Evolutionary conservation across 2,113 vertebrate genomes (phyloP).

Genomic region (Coreoperca whiteheadi): DNA sequence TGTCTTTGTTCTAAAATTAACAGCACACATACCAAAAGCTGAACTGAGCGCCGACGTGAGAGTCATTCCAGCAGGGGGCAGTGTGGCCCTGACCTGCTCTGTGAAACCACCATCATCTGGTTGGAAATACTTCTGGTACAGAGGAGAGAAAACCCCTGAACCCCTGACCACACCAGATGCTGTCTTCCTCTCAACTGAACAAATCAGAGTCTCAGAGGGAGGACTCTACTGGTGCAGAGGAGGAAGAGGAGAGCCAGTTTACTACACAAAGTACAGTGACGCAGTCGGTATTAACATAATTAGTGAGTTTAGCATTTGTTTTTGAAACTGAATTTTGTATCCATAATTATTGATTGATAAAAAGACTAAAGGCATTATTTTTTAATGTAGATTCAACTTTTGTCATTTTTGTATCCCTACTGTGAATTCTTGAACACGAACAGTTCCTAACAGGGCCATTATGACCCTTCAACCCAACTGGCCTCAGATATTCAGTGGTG

Average conservation of each 20-base stretch:
- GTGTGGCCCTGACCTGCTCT: slow-evolving; percentile 29
- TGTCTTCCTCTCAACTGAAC: neutral
- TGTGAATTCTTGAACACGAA: neutral
- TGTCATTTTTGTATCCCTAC: neutral
- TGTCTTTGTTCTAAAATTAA: neutral
- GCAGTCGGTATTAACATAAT: neutral
- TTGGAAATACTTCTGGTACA: slow-evolving; percentile 28
- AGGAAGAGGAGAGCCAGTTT: slow-evolving; percentile 9
- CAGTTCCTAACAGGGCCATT: neutral
- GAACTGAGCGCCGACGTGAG: neutral
- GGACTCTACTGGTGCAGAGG: slow-evolving; percentile 29
- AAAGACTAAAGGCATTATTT: no score
- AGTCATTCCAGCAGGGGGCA: neutral
- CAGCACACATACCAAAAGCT: neutral
- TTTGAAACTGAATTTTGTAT: no score
- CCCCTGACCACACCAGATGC: neutral
- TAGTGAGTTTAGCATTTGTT: neutral
- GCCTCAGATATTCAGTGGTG: neutral
- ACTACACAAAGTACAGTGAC: slow-evolving; percentile 37
- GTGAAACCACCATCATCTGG: neutral
- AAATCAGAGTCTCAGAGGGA: slow-evolving; percentile 8
- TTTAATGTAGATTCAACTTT: no score
- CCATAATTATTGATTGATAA: no score
- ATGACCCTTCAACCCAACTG: neutral
- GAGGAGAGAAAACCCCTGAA: neutral